Evolutionary conservation across 2,113 vertebrate species (phyloP).

Genomic region (Cricetomys ansorgei): DNA sequence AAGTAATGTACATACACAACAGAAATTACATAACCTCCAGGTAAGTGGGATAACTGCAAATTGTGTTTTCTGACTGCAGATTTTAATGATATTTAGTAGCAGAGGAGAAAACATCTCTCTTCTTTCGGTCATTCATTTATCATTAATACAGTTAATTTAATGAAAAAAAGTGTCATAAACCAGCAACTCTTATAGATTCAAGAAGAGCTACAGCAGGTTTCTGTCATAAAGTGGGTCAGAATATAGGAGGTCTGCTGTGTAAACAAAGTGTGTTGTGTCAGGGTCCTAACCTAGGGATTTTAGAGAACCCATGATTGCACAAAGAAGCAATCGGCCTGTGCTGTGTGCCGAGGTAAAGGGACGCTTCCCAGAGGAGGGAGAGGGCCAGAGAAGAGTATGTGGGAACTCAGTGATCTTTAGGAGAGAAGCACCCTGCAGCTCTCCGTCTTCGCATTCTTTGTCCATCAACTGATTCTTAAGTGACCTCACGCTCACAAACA

Average conservation of each 20-base stretch:
- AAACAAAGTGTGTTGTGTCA: not conserved
- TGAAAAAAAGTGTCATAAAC: not conserved
- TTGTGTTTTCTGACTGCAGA: not conserved
- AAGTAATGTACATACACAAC: not conserved
- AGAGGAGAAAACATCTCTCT: not conserved
- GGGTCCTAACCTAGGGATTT: not conserved
- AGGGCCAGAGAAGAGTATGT: not conserved
- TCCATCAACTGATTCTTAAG: not conserved
- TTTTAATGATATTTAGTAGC: not conserved
- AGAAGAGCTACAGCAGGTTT: not conserved
- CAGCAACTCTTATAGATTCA: not conserved
- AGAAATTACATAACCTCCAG: slow-evolving; percentile 1
- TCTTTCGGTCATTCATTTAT: not conserved
- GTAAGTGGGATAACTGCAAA: not conserved
- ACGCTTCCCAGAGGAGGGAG: not conserved
- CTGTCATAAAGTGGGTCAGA: not conserved
- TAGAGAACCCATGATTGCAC: not conserved
- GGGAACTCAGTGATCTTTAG: not conserved
- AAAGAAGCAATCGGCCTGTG: not conserved
- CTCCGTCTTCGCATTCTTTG: not conserved
- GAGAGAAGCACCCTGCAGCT: not conserved
- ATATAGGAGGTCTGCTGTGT: not conserved
- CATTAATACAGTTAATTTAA: not conserved
- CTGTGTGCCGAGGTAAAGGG: not conserved
- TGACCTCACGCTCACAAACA: not conserved